Conservation (phyloP, 2,888 invertebrate genomes). For the Ectobius pallidus region DNA sequence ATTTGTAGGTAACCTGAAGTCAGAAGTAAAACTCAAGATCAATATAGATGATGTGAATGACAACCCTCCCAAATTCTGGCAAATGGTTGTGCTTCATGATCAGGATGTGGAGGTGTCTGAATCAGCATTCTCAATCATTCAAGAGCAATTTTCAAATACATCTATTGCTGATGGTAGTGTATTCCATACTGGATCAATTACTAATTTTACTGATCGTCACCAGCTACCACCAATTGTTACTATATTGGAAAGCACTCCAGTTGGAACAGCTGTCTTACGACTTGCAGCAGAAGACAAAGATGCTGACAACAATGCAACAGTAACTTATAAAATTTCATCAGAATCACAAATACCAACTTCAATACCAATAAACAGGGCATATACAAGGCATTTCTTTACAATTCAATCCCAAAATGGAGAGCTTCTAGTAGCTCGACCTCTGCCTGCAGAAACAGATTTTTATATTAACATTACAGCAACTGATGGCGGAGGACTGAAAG, state of each 20-base stretch:
- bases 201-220: conserved; percentile 23
- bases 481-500: conserved; percentile 76
- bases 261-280: conserved; percentile 72
- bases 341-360: conserved; percentile 58
- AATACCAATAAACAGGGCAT: conserved; percentile 30
- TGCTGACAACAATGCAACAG: conserved; percentile 69
- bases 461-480: conserved; percentile 75
- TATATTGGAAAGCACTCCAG: conserved; percentile 73
- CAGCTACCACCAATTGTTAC: conserved; percentile 65
- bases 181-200: background rate
- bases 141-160: background rate
- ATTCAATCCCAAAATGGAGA: conserved; percentile 79
- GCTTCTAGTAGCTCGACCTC: conserved; percentile 70
- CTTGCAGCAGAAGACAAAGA: conserved; percentile 76
- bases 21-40: conserved; percentile 74
- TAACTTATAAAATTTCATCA: conserved; percentile 73
- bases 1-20: conserved; percentile 69
- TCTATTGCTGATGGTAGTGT: background rate
- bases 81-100: conserved; percentile 72
- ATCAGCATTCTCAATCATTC: background rate
- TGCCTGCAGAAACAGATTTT: conserved; percentile 78
- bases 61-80: conserved; percentile 73
- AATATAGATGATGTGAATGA: conserved; percentile 81
- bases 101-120: conserved; percentile 66
- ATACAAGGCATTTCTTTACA: conserved; percentile 71